These are phyloP conservation scores for Telmatochromis brichardi DNA, from an alignment of 2,113 vertebrate species.

Conservation along the genomic window DNA sequence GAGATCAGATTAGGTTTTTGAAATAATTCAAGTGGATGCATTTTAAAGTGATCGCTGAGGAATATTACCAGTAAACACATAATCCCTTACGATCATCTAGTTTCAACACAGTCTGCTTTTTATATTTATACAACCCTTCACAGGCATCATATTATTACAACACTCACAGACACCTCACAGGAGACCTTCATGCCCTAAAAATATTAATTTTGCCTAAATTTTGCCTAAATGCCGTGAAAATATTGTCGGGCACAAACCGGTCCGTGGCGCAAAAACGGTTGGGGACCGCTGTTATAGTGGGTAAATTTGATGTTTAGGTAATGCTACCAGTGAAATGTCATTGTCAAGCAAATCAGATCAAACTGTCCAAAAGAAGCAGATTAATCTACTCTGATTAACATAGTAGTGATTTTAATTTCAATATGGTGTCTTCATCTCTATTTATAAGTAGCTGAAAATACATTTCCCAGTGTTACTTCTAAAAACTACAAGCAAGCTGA, in stretches of 20 bases:
- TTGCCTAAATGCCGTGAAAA: too few species aligned
- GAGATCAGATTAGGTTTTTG: neutral
- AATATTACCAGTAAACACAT: neutral
- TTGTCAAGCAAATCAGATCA: neutral
- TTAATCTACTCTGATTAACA: neutral
- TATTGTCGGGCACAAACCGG: too few species aligned
- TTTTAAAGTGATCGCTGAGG: neutral
- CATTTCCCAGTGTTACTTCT: neutral
- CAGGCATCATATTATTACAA: fast-evolving
- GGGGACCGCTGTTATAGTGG: neutral
- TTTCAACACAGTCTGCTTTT: neutral
- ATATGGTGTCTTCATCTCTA: neutral
- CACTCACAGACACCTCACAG: neutral
- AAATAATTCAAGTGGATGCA: neutral
- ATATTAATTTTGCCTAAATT: neutral
- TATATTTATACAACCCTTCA: neutral
- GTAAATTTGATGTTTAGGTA: neutral
- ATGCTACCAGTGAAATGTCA: neutral
- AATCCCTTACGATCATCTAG: neutral
- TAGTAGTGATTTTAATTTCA: neutral
- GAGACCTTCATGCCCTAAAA: neutral
- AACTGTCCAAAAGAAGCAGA: neutral
- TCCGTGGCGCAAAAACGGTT: too few species aligned
- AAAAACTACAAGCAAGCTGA: neutral
- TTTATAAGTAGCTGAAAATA: neutral